Percentiles rank a stretch among this genome's conserved stretches.
phyloP scores from a whole-genome alignment of 2,888 invertebrate genomes.

The Drosophila neotestacea region DNA sequence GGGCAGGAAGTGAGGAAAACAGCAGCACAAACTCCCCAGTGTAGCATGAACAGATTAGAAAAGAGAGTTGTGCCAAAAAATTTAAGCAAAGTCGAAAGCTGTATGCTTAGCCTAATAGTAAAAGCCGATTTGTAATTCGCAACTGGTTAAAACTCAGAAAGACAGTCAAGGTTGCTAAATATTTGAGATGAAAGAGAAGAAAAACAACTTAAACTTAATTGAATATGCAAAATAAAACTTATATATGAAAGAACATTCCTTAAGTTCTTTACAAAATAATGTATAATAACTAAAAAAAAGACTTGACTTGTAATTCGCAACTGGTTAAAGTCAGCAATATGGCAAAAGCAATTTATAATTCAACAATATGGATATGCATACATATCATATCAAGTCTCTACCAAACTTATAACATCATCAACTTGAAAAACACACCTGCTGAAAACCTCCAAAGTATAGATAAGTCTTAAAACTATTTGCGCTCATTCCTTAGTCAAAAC shows the following conservation, averaged over 20 bases:
- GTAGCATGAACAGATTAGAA: slow-evolving; percentile 18
- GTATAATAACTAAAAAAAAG: neutral
- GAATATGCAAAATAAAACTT: too few species aligned
- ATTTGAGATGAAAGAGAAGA: neutral
- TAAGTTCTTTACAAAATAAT: too few species aligned
- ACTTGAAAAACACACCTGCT: too few species aligned
- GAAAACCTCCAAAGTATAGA: too few species aligned
- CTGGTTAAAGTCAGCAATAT: neutral
- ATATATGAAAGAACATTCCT: too few species aligned
- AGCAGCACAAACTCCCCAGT: slow-evolving; percentile 8
- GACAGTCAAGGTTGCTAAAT: neutral
- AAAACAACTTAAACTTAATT: neutral
- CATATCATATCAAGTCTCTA: too few species aligned
- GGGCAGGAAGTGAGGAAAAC: neutral
- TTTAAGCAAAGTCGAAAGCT: neutral
- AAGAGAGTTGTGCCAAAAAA: neutral
- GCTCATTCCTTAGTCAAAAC: too few species aligned
- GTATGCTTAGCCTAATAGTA: slow-evolving; percentile 1
- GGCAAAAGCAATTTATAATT: too few species aligned
- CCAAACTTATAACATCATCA: too few species aligned
- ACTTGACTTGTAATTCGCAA: neutral
- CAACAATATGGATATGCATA: too few species aligned
- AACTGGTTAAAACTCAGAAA: neutral
- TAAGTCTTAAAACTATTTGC: too few species aligned
- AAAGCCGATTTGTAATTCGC: neutral